Base-by-base conservation (phyloP, 2,888 invertebrate species). In the Xestia xanthographa region DNA sequence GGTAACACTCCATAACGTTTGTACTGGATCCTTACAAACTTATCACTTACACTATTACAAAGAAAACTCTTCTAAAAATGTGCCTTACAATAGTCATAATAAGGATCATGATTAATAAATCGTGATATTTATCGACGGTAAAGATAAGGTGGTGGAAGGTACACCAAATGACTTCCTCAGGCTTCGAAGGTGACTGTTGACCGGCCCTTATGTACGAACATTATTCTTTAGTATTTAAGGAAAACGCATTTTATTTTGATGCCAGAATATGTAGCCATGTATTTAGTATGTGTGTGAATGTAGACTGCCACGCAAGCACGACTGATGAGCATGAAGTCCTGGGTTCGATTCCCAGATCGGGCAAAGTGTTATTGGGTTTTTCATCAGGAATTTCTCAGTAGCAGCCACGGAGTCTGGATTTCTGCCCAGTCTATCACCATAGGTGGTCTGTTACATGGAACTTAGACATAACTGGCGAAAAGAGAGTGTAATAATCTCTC, bases 1-100 rank as follows among this genome's bases (percentile, higher is more conserved):
- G 87, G 90, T 91, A 90, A 90, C 89, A 92, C 91, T 92, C 91
- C 89, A 91, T 92, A 91, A 91, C 88, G 86, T 88, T 89, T 86
- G 87, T 80, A 87, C 88, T 85, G 82, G 76, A 78, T 86, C 73
- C 74, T 80, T 85, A 67, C 85, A 76, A 87, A 68, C 20, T 78
- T 86, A 86, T 48, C 50, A 56, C 34, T 68, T 38, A n/a, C 60
- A 26, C 2, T 22, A 34, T 8, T 22, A 0, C 0, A 68, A 56
- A 68, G n/a, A 41, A 56, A 22, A n/a, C 0, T 1, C 20, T 17
- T 43, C 5, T 2, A 3, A 75, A 43, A 74, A 60, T 71, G 4
- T 12, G 6, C 66, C 48, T 65, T 87, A 77, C 17, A 0, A 0
- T 0, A 2, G 2, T 26, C 0, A 2, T 0, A 5, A 69, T 88